Base-by-base conservation (phyloP, 2,888 invertebrate species). In the Leptinotarsa peninsularis region DNA sequence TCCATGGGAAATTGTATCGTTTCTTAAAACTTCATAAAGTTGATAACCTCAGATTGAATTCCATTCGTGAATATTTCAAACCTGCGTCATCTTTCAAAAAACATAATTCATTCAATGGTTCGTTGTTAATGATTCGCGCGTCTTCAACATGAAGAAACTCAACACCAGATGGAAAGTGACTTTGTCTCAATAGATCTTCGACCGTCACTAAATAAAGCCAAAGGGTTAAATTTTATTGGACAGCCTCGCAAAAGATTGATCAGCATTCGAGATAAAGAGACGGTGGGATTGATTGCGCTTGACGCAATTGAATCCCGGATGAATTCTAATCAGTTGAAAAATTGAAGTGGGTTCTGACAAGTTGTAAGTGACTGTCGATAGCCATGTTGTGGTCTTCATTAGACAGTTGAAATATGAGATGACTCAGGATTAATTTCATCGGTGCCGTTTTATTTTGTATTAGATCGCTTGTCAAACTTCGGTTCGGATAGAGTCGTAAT, bases 261-360 rank as follows among this genome's bases (percentile, higher is more conserved):
- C 77, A 77, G 77, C 75, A 75, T 78, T 66, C 70, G 68, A 78
- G 78, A 78, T 77, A 78, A 80, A 80, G 74, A 74, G 77, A 77
- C 77, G 75, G 71, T 78, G 58, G 79, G 81, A 82, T 82, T 82
- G 83, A 83, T 83, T 81, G 82, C 81, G 78, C 73, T 80, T 80
- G 79, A 80, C 80, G 82, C 82, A 82, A 81, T 83, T 82, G 82
- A 81, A 82, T 81, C 76, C 72, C 67, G 74, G 73, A 73, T 77
- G 78, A 76, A 77, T 79, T 77, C 77, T 79, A 79, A 79, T 79
- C 79, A 78, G 76, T 78, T 79, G 77, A 78, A 82, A 79, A 82
- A 82, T 82, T 81, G 81, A 82, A 81, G 76, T 80, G 81, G 82
- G 78, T 81, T 81, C 80, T 82, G 82, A 82, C 81, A 81, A 76